These are phyloP conservation scores for Lepus americanus DNA, from an alignment of 2,113 vertebrate genomes.

Conservation along the genomic window DNA sequence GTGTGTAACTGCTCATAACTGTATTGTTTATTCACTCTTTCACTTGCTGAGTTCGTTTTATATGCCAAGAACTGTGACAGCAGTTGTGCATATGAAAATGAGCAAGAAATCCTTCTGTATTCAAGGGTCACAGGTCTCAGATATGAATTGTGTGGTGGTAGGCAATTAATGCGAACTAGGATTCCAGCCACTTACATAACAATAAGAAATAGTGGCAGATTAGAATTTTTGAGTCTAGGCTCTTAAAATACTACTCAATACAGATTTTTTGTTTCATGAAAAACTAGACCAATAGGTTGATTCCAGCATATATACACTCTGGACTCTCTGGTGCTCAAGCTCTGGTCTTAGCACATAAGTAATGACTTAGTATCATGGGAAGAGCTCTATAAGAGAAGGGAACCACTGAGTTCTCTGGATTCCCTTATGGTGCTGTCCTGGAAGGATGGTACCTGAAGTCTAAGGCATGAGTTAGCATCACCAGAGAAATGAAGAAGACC, in stretches of 20 bases:
- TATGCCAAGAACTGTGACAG: background rate
- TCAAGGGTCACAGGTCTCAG: background rate
- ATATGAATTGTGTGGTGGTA: background rate
- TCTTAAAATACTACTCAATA: slow-evolving; percentile 37
- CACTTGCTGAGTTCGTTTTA: background rate
- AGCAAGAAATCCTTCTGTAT: background rate
- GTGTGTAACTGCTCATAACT: background rate
- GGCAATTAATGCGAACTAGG: background rate
- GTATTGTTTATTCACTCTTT: slow-evolving; percentile 7
- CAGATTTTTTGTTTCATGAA: background rate
- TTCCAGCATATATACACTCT: background rate
- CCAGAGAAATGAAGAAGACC: background rate
- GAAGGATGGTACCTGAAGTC: background rate
- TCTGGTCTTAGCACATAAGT: background rate
- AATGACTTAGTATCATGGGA: background rate
- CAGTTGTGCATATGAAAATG: background rate
- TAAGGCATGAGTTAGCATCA: background rate
- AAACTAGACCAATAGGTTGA: background rate
- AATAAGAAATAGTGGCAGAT: background rate
- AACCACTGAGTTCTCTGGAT: background rate
- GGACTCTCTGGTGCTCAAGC: background rate
- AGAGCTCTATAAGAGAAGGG: background rate
- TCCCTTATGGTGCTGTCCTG: background rate
- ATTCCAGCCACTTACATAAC: background rate
- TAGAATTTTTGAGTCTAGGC: background rate